These are phyloP conservation scores for Actinemys pallida DNA, from an alignment of 2,113 vertebrate genomes.

Conservation along the genomic window DNA sequence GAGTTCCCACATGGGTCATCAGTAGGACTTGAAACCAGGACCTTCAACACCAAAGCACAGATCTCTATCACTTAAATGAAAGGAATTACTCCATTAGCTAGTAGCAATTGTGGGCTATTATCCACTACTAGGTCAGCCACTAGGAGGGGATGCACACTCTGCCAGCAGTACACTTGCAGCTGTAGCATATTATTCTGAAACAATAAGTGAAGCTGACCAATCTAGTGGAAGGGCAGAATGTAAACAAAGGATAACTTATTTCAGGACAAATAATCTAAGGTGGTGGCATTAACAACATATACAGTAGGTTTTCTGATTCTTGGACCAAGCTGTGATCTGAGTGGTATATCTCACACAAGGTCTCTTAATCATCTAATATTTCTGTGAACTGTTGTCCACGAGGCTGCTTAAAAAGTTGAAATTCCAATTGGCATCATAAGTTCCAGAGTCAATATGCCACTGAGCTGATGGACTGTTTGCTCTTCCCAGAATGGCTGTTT, in stretches of 20 bases:
- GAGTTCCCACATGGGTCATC: not conserved
- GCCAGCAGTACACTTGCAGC: not conserved
- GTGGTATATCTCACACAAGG: not conserved
- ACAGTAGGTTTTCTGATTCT: not conserved
- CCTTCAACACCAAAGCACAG: not conserved
- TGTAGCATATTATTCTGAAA: not conserved
- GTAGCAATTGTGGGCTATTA: not conserved
- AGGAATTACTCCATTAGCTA: not conserved
- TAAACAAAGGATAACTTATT: not conserved
- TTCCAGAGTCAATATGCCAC: not conserved
- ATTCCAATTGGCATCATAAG: not conserved
- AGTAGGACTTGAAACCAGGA: not conserved
- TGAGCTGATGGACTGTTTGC: not conserved
- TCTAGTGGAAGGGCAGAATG: not conserved
- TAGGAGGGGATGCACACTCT: not conserved
- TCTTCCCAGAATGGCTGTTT: not conserved
- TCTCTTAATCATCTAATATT: not conserved
- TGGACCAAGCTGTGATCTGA: not conserved
- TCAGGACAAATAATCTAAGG: not conserved
- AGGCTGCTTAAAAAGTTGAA: not conserved
- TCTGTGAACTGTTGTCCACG: not conserved
- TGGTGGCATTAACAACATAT: not conserved
- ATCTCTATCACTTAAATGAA: not conserved
- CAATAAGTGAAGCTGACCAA: not conserved
- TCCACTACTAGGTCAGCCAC: not conserved